phyloP scores from a whole-genome alignment of 2,888 invertebrate genomes.

The Drosophila paranaensis region DNA sequence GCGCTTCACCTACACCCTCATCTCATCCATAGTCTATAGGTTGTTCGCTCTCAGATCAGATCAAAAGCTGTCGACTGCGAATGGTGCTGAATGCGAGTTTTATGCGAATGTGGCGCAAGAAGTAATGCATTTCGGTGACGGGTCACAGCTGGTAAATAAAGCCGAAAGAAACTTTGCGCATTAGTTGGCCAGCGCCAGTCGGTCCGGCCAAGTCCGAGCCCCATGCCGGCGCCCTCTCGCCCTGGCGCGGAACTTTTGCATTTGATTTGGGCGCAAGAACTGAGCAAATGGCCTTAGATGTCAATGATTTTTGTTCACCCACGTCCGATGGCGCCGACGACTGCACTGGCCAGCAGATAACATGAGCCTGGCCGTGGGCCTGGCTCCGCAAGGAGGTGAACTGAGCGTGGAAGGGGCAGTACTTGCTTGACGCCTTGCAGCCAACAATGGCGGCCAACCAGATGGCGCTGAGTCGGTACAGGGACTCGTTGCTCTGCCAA shows the following conservation, averaged over 20 bases:
- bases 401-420: background rate
- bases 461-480: conserved; percentile 44
- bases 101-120: conserved; percentile 40
- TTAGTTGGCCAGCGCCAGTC: conserved; percentile 71
- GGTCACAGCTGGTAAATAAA: conserved; percentile 66
- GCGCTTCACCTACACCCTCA: background rate
- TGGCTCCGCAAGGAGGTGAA: background rate
- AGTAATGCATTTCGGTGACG: conserved; percentile 36
- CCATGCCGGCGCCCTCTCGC: background rate
- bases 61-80: conserved; percentile 4
- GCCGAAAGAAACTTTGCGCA: conserved; percentile 72
- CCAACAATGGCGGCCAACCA: conserved; percentile 39
- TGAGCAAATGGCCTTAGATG: conserved; percentile 75
- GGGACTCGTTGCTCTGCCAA: conserved; percentile 35
- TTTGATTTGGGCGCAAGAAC: conserved; percentile 62
- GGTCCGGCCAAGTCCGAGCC: conserved; percentile 70
- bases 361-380: background rate
- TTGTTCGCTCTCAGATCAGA: conserved; percentile 10
- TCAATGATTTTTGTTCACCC: conserved; percentile 71
- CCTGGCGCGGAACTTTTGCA: conserved; percentile 61
- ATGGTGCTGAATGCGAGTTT: conserved; percentile 35
- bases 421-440: conserved; percentile 56
- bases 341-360: conserved; percentile 52
- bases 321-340: conserved; percentile 65
- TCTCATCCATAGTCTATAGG: background rate